These are phyloP conservation scores for Achlya flavicornis DNA, from an alignment of 2,888 invertebrate species.

Conservation along the genomic window DNA sequence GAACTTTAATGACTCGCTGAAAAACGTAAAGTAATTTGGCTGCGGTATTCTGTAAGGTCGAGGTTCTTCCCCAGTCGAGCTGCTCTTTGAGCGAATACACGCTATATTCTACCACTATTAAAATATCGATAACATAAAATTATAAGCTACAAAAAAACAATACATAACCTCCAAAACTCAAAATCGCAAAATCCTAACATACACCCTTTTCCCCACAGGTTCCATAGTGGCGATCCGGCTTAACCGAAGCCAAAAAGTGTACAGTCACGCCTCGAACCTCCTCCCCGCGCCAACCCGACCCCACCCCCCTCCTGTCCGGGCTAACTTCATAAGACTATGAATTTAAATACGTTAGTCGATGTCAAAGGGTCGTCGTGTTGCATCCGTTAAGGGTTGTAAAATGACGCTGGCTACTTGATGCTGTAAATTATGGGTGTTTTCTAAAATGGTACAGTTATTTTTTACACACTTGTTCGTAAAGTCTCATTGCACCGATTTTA, in stretches of 20 bases:
- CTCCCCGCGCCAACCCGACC: slow-evolving; percentile 36
- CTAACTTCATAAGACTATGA: slow-evolving; percentile 84
- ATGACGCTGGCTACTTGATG: slow-evolving; percentile 35
- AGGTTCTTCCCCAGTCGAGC: no score
- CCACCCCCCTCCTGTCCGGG: slow-evolving; percentile 48
- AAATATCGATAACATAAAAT: no score
- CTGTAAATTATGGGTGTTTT: no score
- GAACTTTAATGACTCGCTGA: no score
- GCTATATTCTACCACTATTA: no score
- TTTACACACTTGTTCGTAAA: no score
- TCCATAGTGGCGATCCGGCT: slow-evolving; percentile 76
- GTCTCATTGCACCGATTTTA: no score
- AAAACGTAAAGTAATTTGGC: no score
- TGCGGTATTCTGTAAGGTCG: no score
- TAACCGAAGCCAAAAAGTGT: slow-evolving; percentile 83
- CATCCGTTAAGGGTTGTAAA: slow-evolving; percentile 57
- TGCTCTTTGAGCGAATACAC: no score
- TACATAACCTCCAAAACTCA: slow-evolving; percentile 7
- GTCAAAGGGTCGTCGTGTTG: slow-evolving; percentile 77
- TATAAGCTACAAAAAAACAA: no score
- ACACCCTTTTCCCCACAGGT: slow-evolving; percentile 26
- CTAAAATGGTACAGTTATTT: no score
- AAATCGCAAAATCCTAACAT: slow-evolving; percentile 34
- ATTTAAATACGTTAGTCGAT: slow-evolving; percentile 83
- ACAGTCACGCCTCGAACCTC: slow-evolving; percentile 75